These are phyloP conservation scores for Oscheius sp. DNA, from an alignment of 2,888 invertebrate species.

Conservation along the genomic window DNA sequence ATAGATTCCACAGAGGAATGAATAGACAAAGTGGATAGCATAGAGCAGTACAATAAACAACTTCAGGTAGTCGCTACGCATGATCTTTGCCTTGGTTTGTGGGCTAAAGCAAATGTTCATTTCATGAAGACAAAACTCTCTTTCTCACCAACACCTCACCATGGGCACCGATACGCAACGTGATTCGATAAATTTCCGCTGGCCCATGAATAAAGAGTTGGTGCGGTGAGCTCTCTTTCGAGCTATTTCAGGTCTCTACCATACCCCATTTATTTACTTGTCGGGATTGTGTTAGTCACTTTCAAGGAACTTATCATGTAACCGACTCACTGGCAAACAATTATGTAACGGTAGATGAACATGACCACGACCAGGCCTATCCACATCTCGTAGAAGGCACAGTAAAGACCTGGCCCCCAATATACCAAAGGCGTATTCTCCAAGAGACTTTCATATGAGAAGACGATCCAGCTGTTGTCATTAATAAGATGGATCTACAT, in stretches of 20 bases:
- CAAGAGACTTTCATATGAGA: constrained; percentile 17
- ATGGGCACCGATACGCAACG: too few species aligned
- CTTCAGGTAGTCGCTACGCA: not conserved
- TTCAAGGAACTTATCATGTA: too few species aligned
- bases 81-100: not conserved
- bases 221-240: too few species aligned
- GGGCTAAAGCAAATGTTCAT: not conserved
- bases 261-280: too few species aligned
- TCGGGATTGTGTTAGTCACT: too few species aligned
- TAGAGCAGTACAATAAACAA: constrained; percentile 3
- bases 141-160: too few species aligned
- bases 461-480: constrained; percentile 13
- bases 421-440: not conserved
- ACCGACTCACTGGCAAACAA: not conserved
- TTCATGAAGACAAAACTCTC: not conserved
- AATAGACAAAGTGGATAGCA: not conserved
- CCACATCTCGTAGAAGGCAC: constrained; percentile 17
- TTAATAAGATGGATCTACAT: constrained; percentile 5
- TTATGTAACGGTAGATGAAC: constrained; percentile 13
- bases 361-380: constrained; percentile 2
- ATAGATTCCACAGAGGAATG: constrained; percentile 11
- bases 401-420: constrained; percentile 11
- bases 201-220: too few species aligned
- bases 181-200: too few species aligned
- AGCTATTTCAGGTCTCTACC: too few species aligned